Base-by-base conservation (phyloP, 2,113 vertebrate genomes). In the Gymnarchus niloticus region DNA sequence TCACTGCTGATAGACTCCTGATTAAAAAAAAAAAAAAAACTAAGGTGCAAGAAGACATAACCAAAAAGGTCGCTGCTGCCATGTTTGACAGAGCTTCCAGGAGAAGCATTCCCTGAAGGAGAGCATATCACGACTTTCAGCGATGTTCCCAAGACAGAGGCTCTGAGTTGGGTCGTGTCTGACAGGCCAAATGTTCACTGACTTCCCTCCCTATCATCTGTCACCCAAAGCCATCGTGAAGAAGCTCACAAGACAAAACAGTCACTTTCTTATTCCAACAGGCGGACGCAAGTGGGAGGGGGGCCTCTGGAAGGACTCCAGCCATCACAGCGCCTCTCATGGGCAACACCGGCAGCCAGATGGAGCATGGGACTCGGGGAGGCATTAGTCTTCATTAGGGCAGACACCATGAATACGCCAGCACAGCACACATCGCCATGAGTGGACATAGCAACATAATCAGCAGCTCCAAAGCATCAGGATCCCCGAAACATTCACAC, bases 301-400 rank as follows among this genome's bases (percentile, higher is more conserved):
- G 84, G 8, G 41, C 17, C 73, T 77, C 49, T 84, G 86, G 51
- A 61, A 48, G 6, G 3, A 25, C 19, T 87, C 84, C 84, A 85
- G 69, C 65, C 37, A 86, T n/a, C 5, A 33, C 57, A 41, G 77
- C 83, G n/a, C 41, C 23, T 77, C 44, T 44, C 78, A 25, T 41
- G 33, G 5, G 82, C 81, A 83, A 37, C 84, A 86, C 86, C 65
- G 6, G 44, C 78, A 86, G 82, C 73, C 88, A 91, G 88, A 91
- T 89, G 87, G 87, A 83, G 56, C 61, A 83, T 69, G 25, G 57
- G 54, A 54, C 85, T 87, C 61, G 56, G 83, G 87, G 87, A 88
- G 86, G n/a, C 85, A 90, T 91, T 86, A 54, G 81, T 91, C 89
- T 89, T 91, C 90, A 91, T 91, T 90, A 91, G 86, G 65, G 81